These are phyloP conservation scores for Heterocephalus glaber DNA, from an alignment of 2,113 vertebrate genomes.

Conservation along the genomic window DNA sequence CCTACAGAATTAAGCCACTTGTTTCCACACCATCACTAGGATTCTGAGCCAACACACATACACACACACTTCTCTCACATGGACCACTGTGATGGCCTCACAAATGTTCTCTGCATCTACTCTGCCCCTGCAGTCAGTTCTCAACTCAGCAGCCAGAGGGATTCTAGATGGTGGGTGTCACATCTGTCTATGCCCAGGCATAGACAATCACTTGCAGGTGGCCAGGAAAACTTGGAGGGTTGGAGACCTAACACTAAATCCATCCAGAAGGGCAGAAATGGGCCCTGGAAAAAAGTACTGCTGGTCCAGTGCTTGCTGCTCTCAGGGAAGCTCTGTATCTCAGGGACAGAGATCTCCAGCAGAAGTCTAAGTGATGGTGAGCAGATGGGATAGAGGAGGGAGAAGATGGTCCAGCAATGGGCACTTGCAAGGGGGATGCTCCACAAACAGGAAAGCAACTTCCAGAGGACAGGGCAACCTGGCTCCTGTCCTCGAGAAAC, in stretches of 20 bases:
- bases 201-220: neutral
- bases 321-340: neutral
- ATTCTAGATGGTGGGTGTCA: neutral
- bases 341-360: neutral
- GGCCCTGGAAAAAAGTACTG: neutral
- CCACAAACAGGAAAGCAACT: neutral
- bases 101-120: neutral
- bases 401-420: neutral
- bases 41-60: neutral
- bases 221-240: neutral
- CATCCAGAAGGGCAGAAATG: neutral
- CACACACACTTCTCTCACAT: neutral
- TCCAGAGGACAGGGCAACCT: accelerated
- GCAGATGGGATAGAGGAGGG: neutral
- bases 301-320: neutral
- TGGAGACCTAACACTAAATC: neutral
- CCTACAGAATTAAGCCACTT: neutral
- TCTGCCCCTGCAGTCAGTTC: neutral
- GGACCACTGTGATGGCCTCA: neutral
- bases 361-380: neutral
- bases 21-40: neutral
- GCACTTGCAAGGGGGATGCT: neutral
- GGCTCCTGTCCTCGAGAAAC: neutral
- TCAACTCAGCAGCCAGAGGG: neutral
- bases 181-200: neutral